A percentile compares a stretch with the other conserved stretches of the same genome.
phyloP scores from a whole-genome alignment of 1,140 invertebrate genomes.

The Pentalonia nigronervosa region DNA sequence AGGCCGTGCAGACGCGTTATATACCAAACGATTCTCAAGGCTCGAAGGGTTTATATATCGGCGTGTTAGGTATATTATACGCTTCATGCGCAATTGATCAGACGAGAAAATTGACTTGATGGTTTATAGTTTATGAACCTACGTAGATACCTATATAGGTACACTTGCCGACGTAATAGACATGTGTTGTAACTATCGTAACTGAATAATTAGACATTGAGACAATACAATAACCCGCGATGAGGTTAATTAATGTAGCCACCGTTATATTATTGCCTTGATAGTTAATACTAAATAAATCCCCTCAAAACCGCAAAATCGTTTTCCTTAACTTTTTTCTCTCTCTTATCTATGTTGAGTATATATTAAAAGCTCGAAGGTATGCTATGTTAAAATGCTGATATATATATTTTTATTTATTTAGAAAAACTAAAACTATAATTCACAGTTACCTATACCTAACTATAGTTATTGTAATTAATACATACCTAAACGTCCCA shows the following conservation, averaged over 20 bases:
- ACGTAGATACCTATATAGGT: too few species aligned
- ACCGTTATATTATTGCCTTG: constrained; percentile 33
- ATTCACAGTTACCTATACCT: background rate
- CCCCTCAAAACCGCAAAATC: constrained; percentile 6
- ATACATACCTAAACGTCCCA: background rate
- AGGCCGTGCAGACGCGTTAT: constrained; percentile 21
- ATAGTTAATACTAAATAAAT: background rate
- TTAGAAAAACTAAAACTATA: background rate
- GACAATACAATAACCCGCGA: constrained; percentile 26
- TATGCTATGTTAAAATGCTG: background rate
- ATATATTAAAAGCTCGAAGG: background rate
- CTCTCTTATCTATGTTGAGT: background rate
- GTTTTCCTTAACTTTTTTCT: background rate
- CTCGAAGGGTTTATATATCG: constrained; percentile 14
- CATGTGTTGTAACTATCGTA: constrained; percentile 54
- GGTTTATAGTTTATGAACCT: background rate
- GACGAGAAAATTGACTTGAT: constrained; percentile 23
- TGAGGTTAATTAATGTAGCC: constrained; percentile 32
- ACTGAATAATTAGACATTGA: constrained; percentile 50
- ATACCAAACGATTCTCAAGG: constrained; percentile 27
- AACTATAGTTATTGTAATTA: background rate
- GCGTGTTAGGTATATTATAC: background rate
- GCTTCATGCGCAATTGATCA: constrained; percentile 49
- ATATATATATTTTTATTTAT: background rate
- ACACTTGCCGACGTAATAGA: background rate